Base-by-base conservation (phyloP, 1,140 invertebrate genomes). In the Colletes latitarsis region DNA sequence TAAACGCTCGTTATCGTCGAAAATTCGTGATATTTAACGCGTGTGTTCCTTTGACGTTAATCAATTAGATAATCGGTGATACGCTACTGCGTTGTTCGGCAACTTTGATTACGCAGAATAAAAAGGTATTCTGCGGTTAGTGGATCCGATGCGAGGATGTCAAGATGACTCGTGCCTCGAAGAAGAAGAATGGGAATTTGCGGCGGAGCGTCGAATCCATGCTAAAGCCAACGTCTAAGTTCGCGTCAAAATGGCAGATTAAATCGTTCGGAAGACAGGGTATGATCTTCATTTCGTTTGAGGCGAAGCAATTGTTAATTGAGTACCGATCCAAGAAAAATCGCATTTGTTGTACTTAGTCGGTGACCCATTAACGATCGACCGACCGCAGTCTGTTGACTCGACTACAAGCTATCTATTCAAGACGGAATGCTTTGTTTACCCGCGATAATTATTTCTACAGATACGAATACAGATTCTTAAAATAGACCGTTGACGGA, bases 341-440 rank as follows among this genome's bases (percentile, higher is more conserved):
- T 52, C 21, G 19, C 1, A 0, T 0, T 8, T 39, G 41, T 53
- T 9, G 9, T 10, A 21, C 57, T 19, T 9, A 30, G n/a, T 30
- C 41, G 21, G 46, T 81, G 78, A 70, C 52, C 68, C 53, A 77
- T 70, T 84, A 70, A 77, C 14, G 52, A 68, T 60, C 6, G 6
- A 46, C 6, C 30, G 14, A 58, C 43, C 46, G 60, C 8, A 12
- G 6, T 80, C 60, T 81, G 60, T 57, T 68, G 66, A 60, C 62
- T 77, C 21, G 77, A 30, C 55, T 15, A 46, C 63, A 6, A 67
- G 30, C 64, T 71, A 83, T 84, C 83, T 60, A 70, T 39, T 14
- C n/a, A 17, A 19, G 46, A 30, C 30, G 49, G 41, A 39, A 62
- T 74, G 58, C 8, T 81, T 72, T 77, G 68, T 84, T 73, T 84